Percentiles rank a stretch among this genome's conserved stretches.
Evolutionary conservation across 2,113 vertebrate species (phyloP).

Genomic region (Lagopus leucura): DNA sequence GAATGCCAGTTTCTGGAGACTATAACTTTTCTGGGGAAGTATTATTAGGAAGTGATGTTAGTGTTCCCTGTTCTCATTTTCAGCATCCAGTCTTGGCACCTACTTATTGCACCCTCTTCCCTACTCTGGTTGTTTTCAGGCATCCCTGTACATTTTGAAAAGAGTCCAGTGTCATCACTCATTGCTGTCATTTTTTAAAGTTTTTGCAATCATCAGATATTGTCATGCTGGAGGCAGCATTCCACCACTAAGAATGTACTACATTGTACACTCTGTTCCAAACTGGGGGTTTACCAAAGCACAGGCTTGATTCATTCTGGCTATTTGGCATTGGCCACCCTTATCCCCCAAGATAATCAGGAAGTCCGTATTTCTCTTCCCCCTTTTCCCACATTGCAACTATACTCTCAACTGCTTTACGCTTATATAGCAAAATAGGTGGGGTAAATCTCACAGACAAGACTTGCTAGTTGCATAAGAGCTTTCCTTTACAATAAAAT

Average conservation of each 20-base stretch:
- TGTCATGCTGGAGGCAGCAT: not conserved
- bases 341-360: not conserved
- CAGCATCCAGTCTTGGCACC: not conserved
- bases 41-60: not conserved
- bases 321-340: not conserved
- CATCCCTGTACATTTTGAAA: not conserved
- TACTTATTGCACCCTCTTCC: not conserved
- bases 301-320: not conserved
- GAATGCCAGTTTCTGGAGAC: not conserved
- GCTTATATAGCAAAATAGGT: not conserved
- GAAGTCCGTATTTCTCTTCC: not conserved
- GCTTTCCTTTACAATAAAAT: not conserved
- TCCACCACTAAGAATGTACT: not conserved
- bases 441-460: not conserved
- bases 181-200: not conserved
- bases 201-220: not conserved
- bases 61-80: not conserved
- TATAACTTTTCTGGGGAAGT: constrained; percentile 12
- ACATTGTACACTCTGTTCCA: not conserved
- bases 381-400: not conserved
- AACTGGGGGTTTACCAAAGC: not conserved
- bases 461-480: not conserved
- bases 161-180: not conserved
- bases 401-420: not conserved
- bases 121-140: not conserved